Conservation (phyloP, 2,888 invertebrate genomes). For the Catotricha subobsoleta region DNA sequence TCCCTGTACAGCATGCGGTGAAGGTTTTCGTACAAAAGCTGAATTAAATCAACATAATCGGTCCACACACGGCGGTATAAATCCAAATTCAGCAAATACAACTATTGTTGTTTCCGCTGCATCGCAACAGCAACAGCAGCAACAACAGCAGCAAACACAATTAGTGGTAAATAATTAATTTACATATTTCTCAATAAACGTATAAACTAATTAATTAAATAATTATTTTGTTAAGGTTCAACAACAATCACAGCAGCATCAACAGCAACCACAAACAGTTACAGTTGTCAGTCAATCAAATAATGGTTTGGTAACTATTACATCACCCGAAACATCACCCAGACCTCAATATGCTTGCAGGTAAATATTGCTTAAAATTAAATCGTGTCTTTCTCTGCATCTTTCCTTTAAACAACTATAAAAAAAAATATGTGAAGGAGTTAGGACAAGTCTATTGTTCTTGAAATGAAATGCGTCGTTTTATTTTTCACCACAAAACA, state of each 20-base stretch:
- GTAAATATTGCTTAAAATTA: no score
- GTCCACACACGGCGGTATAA: constrained; percentile 32
- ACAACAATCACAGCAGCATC: constrained; percentile 13
- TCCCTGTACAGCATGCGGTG: constrained; percentile 57
- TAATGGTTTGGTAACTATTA: constrained; percentile 25
- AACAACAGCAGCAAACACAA: constrained; percentile 25
- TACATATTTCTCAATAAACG: background rate
- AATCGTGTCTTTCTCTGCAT: no score
- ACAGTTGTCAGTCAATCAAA: constrained; percentile 28
- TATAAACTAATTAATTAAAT: background rate
- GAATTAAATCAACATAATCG: constrained; percentile 51
- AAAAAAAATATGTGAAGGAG: no score
- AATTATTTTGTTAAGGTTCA: no score
- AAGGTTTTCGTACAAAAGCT: constrained; percentile 52
- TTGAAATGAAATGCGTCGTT: background rate
- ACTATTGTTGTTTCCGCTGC: constrained; percentile 17
- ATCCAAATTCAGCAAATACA: constrained; percentile 28
- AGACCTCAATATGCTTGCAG: constrained; percentile 30
- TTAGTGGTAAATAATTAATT: constrained; percentile 6
- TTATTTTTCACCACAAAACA: background rate
- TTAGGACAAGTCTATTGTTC: no score
- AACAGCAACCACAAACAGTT: constrained; percentile 27
- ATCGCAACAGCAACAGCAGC: constrained; percentile 15
- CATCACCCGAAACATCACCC: constrained; percentile 24
- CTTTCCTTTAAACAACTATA: no score